These are phyloP conservation scores for Synergus laeviventris DNA, from an alignment of 2,888 invertebrate genomes.

Conservation along the genomic window DNA sequence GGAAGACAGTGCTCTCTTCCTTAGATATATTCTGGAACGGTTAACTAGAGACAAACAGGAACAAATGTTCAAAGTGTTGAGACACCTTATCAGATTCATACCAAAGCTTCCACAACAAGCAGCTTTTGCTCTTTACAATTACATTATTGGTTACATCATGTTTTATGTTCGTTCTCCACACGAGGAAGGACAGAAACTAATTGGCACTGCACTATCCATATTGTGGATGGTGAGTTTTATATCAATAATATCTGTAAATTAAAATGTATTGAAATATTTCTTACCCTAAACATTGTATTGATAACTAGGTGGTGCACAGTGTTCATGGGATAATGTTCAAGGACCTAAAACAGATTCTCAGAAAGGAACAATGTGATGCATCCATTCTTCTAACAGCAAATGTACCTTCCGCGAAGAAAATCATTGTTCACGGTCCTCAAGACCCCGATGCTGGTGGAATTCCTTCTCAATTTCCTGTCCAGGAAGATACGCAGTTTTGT, in stretches of 20 bases:
- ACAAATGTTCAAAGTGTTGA: constrained; percentile 93
- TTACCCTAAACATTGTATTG: not conserved
- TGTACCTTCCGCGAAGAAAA: constrained; percentile 99
- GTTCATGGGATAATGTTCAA: constrained; percentile 99
- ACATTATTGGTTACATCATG: constrained; percentile 99
- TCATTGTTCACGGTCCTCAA: constrained; percentile 96
- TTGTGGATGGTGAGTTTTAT: constrained; percentile 90
- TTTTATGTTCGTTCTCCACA: constrained; percentile 98
- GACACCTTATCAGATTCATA: constrained; percentile 95
- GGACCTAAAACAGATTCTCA: constrained; percentile 97
- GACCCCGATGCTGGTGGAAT: constrained; percentile 94
- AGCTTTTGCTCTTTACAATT: constrained; percentile 98
- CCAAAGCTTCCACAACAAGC: constrained; percentile 97
- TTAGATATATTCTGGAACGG: constrained; percentile 96
- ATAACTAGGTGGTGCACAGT: constrained; percentile 91
- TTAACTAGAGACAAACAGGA: constrained; percentile 95
- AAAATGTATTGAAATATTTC: not conserved
- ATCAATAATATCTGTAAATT: not conserved
- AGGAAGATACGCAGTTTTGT: constrained; percentile 97
- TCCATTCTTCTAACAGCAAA: constrained; percentile 98
- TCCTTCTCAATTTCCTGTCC: constrained; percentile 98
- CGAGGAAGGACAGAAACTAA: constrained; percentile 95
- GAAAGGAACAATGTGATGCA: constrained; percentile 99
- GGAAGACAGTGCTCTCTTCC: constrained; percentile 97
- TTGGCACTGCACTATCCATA: constrained; percentile 95